Evolutionary conservation across 2,888 invertebrate species (phyloP).

Genomic region (Erannis defoliaria): DNA sequence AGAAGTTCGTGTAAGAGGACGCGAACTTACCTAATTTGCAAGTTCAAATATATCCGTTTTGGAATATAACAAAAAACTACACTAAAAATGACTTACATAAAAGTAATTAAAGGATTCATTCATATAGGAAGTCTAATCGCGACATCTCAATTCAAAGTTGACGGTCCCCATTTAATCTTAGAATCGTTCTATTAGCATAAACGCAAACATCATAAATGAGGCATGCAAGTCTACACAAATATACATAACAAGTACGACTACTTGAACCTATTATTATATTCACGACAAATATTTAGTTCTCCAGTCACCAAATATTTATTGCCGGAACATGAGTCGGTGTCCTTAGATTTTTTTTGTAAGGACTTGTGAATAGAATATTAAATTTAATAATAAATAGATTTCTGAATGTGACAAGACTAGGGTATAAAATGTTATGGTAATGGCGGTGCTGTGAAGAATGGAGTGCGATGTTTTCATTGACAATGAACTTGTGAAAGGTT

Average conservation of each 20-base stretch:
- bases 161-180: background rate
- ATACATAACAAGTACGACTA: constrained; percentile 3
- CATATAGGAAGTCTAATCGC: too few relatives aligned
- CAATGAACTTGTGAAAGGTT: background rate
- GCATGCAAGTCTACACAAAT: constrained; percentile 17
- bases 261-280: constrained; percentile 2
- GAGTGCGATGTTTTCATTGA: background rate
- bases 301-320: constrained; percentile 19
- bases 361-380: constrained; percentile 20
- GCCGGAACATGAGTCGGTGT: constrained; percentile 16
- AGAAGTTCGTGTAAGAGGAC: background rate
- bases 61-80: too few relatives aligned
- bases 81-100: too few relatives aligned
- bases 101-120: too few relatives aligned
- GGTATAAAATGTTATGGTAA: constrained; percentile 8
- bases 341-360: constrained; percentile 24
- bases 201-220: constrained; percentile 3
- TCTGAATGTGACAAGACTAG: constrained; percentile 12
- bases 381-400: constrained; percentile 16
- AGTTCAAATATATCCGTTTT: too few relatives aligned
- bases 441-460: background rate
- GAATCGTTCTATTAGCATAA: constrained; percentile 8
- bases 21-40: too few relatives aligned
- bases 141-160: background rate
- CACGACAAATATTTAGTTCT: constrained; percentile 18